Evolutionary conservation across 2,797 vertebrate species (phyloP).

Genomic region (Aeoliscus strigatus): DNA sequence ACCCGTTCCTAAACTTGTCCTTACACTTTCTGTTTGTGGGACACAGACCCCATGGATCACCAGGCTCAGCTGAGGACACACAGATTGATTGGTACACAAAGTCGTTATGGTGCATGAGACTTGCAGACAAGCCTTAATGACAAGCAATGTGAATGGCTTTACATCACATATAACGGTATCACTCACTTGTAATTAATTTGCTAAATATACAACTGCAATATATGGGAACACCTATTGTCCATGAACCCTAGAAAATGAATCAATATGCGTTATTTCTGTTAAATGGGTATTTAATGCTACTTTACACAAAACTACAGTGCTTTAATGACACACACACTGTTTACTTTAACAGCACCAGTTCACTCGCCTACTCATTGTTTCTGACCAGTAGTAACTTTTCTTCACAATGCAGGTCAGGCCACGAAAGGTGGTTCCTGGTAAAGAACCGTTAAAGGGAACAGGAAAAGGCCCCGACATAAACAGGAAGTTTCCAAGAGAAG

Average conservation of each 20-base stretch:
- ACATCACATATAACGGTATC: no score
- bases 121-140: no score
- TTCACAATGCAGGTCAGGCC: slow-evolving; percentile 55
- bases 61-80: slow-evolving; percentile 41
- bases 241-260: no score
- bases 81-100: neutral
- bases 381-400: slow-evolving; percentile 37
- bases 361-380: slow-evolving; percentile 50
- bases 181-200: no score
- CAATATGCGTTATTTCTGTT: no score
- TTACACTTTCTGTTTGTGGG: slow-evolving; percentile 67
- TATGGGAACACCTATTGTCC: no score
- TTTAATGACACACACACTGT: neutral
- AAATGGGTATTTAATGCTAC: neutral
- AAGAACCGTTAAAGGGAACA: slow-evolving; percentile 57
- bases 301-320: neutral
- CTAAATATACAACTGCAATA: no score
- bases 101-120: neutral
- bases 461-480: slow-evolving; percentile 76
- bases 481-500: slow-evolving; percentile 77
- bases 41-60: slow-evolving; percentile 80
- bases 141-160: no score
- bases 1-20: slow-evolving; percentile 76
- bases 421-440: slow-evolving; percentile 51
- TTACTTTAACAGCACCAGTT: slow-evolving; percentile 17